Base-by-base conservation (phyloP, 2,113 vertebrate species). In the Galemys pyrenaicus region DNA sequence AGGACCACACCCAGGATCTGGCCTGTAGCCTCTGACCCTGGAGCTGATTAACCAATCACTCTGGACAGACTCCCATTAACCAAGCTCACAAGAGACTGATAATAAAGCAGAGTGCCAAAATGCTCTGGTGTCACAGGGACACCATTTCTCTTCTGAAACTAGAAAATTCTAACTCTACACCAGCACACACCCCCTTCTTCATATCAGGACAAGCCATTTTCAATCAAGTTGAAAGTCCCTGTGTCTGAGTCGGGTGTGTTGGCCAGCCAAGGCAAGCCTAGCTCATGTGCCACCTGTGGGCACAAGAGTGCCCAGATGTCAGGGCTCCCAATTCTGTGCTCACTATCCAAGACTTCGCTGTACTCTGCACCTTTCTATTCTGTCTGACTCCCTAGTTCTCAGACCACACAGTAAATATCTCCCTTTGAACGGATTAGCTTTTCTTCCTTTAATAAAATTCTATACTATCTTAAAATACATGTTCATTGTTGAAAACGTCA, bases 211-310 rank as follows among this genome's bases (percentile, higher is more conserved):
- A 68, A 22, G 80, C 49, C 64, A 54, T 73, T 0, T 51, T 90
- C 70, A 92, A 77, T 90, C 70, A 92, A 77, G 58, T 77, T 60
- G 41, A 75, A 62, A 95, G 87, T 74, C 75, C 37, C 44, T 84
- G 4, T 24, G 20, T 68, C 65, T 68, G 24, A 89, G 41, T 32
- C 71, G 58, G 32, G 26, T 11, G 17, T 44, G 60, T 12, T 39
- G 15, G 65, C 32, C 64, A 64, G 28, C 26, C 64, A 44, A 41
- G 3, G 13, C 51, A 4, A 87, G 15, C 30, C 41, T 46, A 92
- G 22, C 7, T 58, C 58, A 60, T 3, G 24, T 39, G 24, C 60
- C 19, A 54, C 44, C 44, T 60, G 65, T 64, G 68, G 30, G 67
- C 28, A 51, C 56, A 71, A 51, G 10, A 39, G 65, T 26, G 7